A percentile compares a stretch with the other conserved stretches of the same genome.
phyloP scores from a whole-genome alignment of 2,797 vertebrate species.

The Hippoglossus hippoglossus region DNA sequence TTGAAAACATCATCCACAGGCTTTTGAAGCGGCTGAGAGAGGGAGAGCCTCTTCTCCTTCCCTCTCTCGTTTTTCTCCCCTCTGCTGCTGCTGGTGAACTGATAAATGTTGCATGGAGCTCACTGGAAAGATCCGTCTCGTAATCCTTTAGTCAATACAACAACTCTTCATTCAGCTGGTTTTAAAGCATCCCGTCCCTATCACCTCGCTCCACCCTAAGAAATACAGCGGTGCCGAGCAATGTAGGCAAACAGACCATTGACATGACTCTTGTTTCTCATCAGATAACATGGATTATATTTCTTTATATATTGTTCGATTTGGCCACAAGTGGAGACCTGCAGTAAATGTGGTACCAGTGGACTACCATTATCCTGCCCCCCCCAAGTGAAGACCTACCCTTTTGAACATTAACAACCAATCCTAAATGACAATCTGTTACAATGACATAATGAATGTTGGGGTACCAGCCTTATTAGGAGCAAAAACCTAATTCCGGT shows the following conservation, averaged over 20 bases:
- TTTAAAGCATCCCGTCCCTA: constrained; percentile 38
- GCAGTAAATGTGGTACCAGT: not conserved
- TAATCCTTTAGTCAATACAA: constrained; percentile 65
- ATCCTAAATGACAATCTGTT: too few species aligned
- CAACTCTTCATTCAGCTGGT: constrained; percentile 45
- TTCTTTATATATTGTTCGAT: not conserved
- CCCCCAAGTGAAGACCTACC: too few species aligned
- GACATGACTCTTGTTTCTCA: constrained; percentile 3
- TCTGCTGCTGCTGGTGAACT: constrained; percentile 58
- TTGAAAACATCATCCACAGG: constrained; percentile 42
- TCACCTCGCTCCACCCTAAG: constrained; percentile 25
- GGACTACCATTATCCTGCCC: too few species aligned
- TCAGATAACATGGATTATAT: not conserved
- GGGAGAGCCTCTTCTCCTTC: not conserved
- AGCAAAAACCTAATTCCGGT: too few species aligned
- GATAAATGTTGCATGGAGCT: constrained; percentile 68
- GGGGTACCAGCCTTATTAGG: too few species aligned
- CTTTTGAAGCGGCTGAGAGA: constrained; percentile 40
- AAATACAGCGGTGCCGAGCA: constrained; percentile 40
- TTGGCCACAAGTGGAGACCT: not conserved
- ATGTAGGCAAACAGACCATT: not conserved
- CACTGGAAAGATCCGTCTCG: constrained; percentile 57
- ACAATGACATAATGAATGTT: too few species aligned
- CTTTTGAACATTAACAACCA: too few species aligned
- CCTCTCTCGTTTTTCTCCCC: constrained; percentile 14